Evolutionary conservation across 2,888 invertebrate genomes (phyloP).

Genomic region (Drosophila macrothrix): DNA sequence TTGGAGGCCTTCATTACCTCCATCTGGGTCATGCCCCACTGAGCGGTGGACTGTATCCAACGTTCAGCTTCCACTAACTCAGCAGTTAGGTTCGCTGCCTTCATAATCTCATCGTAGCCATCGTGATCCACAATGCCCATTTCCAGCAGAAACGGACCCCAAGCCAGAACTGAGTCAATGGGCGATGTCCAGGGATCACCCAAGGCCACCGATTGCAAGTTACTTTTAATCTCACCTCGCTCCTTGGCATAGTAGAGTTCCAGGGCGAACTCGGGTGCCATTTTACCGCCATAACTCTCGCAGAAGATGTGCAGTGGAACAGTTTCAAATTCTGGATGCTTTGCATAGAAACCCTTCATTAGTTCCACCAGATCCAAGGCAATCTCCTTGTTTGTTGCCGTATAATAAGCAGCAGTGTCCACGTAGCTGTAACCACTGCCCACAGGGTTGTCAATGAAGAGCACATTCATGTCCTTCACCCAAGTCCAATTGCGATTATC

Average conservation of each 20-base stretch:
- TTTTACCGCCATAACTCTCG: slow-evolving; percentile 97
- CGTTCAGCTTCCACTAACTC: slow-evolving; percentile 86
- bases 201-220: slow-evolving; percentile 91
- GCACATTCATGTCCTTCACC: slow-evolving; percentile 92
- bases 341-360: slow-evolving; percentile 89
- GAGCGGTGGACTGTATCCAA: slow-evolving; percentile 87
- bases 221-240: slow-evolving; percentile 87
- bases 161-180: slow-evolving; percentile 92
- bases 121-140: slow-evolving; percentile 90
- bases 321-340: slow-evolving; percentile 89
- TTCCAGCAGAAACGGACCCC: slow-evolving; percentile 92
- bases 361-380: slow-evolving; percentile 91
- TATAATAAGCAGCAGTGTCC: slow-evolving; percentile 86
- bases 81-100: slow-evolving; percentile 87
- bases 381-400: slow-evolving; percentile 88
- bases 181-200: slow-evolving; percentile 97
- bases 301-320: slow-evolving; percentile 93
- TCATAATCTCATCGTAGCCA: slow-evolving; percentile 88
- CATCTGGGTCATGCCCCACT: slow-evolving; percentile 88
- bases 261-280: slow-evolving; percentile 93
- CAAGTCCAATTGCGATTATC: slow-evolving; percentile 90
- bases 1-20: slow-evolving; percentile 87
- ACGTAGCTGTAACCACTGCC: slow-evolving; percentile 95
- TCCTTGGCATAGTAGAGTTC: slow-evolving; percentile 87
- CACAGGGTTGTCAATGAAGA: slow-evolving; percentile 96